These are phyloP conservation scores for Condylostylus longicornis DNA, from an alignment of 1,140 invertebrate genomes.

Conservation along the genomic window DNA sequence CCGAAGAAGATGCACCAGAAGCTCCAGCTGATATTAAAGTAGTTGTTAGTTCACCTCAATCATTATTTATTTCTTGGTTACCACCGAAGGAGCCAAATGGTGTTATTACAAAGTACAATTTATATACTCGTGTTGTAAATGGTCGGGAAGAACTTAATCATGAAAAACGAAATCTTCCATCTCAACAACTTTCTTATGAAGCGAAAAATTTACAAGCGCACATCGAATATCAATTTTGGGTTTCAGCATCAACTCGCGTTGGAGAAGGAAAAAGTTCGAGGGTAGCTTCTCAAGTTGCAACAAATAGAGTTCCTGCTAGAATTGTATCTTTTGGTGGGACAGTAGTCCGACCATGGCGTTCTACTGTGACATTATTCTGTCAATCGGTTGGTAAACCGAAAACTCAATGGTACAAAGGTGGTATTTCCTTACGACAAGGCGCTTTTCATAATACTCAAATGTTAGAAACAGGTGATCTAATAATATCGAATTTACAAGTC, in stretches of 20 bases:
- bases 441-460: conserved; percentile 42
- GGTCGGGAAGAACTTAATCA: conserved; percentile 52
- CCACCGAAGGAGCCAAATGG: conserved; percentile 63
- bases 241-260: conserved; percentile 57
- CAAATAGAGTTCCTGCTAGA: conserved; percentile 44
- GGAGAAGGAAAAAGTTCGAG: conserved; percentile 59
- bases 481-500: conserved; percentile 45
- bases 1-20: conserved; percentile 72
- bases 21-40: conserved; percentile 68
- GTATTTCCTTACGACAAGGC: conserved; percentile 32
- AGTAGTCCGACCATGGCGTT: conserved; percentile 47
- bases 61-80: conserved; percentile 65
- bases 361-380: conserved; percentile 45
- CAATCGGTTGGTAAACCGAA: conserved; percentile 49
- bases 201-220: conserved; percentile 54
- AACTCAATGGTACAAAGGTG: conserved; percentile 48
- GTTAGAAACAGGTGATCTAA: conserved; percentile 45
- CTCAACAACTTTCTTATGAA: conserved; percentile 47
- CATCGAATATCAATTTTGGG: conserved; percentile 69
- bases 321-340: conserved; percentile 54
- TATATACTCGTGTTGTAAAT: conserved; percentile 57
- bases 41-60: conserved; percentile 54
- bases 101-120: conserved; percentile 59
- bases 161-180: conserved; percentile 44
- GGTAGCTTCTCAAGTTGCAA: conserved; percentile 42